A percentile compares a stretch with the other conserved stretches of the same genome.
Evolutionary conservation across 2,888 invertebrate genomes (phyloP).

Genomic region (Cheilosia urbana): DNA sequence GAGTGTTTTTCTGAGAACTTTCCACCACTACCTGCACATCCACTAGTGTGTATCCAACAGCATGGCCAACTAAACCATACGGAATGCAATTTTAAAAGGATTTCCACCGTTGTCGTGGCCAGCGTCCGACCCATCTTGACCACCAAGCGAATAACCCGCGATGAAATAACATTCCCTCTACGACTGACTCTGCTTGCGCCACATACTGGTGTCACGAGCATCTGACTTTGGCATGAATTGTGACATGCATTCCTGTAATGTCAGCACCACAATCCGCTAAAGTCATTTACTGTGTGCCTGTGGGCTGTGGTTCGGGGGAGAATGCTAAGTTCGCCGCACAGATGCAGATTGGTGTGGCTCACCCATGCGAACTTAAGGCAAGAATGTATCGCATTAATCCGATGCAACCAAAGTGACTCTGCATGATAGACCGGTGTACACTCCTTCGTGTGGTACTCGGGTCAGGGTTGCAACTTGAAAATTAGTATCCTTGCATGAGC

Average conservation of each 20-base stretch:
- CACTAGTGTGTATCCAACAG: not conserved
- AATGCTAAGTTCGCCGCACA: slow-evolving; percentile 19
- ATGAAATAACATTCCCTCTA: not conserved
- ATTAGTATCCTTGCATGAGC: slow-evolving; percentile 5
- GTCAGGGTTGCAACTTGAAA: not conserved
- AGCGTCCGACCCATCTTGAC: not conserved
- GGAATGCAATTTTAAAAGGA: slow-evolving; percentile 4
- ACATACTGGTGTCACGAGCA: not conserved
- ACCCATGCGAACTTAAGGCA: not conserved
- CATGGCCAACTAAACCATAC: not conserved
- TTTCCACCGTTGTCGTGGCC: not conserved
- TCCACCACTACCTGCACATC: not conserved
- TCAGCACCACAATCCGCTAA: slow-evolving; percentile 22
- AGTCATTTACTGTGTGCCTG: not conserved
- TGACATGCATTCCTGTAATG: slow-evolving; percentile 6
- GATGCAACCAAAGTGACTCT: not conserved
- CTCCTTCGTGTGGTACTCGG: not conserved
- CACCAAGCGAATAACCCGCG: not conserved
- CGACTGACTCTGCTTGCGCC: not conserved
- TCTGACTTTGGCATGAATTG: slow-evolving; percentile 39
- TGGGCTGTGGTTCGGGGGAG: not conserved
- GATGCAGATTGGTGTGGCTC: slow-evolving; percentile 6
- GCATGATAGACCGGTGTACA: not conserved
- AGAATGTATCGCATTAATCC: slow-evolving; percentile 23
- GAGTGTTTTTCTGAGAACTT: not conserved